Base-by-base conservation (phyloP, 2,888 invertebrate species). In the Drosophila suboccidentalis region DNA sequence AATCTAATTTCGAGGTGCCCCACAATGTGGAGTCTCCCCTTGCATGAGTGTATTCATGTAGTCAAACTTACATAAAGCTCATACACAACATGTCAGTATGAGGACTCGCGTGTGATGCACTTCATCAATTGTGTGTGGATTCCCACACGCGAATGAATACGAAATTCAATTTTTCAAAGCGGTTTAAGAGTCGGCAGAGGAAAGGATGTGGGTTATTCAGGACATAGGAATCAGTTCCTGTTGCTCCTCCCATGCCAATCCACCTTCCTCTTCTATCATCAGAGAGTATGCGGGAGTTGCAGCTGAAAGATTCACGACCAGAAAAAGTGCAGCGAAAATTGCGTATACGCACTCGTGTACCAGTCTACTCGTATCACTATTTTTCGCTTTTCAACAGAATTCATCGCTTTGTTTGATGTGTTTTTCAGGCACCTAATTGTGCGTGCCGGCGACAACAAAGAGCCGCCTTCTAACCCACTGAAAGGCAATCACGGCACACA, bases 341-440 rank as follows among this genome's bases (percentile, higher is more conserved):
- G 44, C 74, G 63, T 64, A 68, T 64, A 64, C 54, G 49, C 46
- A 57, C 49, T 67, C 38, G 34, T 43, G 36, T 39, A 9, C 34
- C 44, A 34, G 46, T 38, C 55, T 5, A 26, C 26, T 26, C 46
- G 51, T 69, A 26, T 26, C 54, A 46, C 60, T 53, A 53, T 50
- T 60, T 63, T 44, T 6, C 49, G 34, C 62, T 51, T 51, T 58
- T 17, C 46, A 32, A 2, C 49, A 26, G 51, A 29, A 22, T 50
- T 39, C 61, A 15, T 57, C 59, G 50, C 64, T 60, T 71, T 51
- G 61, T 53, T 57, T 49, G 68, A 71, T 51, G 66, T 61, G 68
- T 62, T 79, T 78, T 88, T 61, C 62, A 62, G 65, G 59, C 64
- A 57, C 55, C 66, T 75, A 82, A 82, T 82, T 82, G 88, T 85